Conservation (phyloP, 2,888 invertebrate species). For the Lapara coniferarum region DNA sequence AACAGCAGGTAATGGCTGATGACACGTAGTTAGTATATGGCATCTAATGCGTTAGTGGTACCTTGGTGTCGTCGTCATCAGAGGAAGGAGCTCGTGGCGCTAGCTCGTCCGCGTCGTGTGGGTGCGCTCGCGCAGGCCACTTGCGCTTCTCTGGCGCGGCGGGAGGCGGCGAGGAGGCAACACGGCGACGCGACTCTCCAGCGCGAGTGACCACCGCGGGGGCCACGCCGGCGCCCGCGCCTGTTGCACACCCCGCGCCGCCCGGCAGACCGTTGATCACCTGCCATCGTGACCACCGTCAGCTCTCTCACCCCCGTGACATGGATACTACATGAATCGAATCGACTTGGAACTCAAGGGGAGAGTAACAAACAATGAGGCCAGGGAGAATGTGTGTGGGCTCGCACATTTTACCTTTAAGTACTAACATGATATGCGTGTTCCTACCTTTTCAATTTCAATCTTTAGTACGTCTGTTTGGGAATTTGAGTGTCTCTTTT, state of each 20-base stretch:
- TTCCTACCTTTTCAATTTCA: too few relatives aligned
- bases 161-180: conserved; percentile 79
- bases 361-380: background rate
- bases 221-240: conserved; percentile 49
- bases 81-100: conserved; percentile 59
- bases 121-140: conserved; percentile 83
- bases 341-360: background rate
- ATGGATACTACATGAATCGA: conserved; percentile 21
- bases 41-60: conserved; percentile 38
- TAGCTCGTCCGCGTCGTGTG: conserved; percentile 49
- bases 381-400: too few relatives aligned
- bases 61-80: conserved; percentile 76
- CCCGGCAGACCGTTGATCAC: conserved; percentile 74
- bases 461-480: too few relatives aligned
- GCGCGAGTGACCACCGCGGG: conserved; percentile 45
- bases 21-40: conserved; percentile 9
- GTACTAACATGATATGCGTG: background rate
- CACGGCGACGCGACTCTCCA: conserved; percentile 69
- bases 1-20: background rate
- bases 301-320: conserved; percentile 27
- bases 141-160: conserved; percentile 87
- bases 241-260: conserved; percentile 49
- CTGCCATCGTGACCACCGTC: conserved; percentile 49
- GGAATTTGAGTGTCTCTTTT: too few relatives aligned
- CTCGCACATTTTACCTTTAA: too few relatives aligned